phyloP scores from a whole-genome alignment of 1,140 invertebrate species.

The Antheraea pernyi region DNA sequence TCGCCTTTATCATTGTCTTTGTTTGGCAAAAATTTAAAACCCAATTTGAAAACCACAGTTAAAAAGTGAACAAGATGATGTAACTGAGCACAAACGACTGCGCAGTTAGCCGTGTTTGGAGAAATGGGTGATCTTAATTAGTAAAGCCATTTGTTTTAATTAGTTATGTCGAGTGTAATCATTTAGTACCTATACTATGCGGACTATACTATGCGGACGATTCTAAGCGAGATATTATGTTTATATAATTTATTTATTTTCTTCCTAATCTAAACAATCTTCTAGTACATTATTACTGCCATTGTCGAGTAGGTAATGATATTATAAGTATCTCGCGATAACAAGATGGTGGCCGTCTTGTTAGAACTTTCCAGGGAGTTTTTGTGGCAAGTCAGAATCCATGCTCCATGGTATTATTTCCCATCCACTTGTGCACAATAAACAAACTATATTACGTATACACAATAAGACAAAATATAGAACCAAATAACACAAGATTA shows the following conservation, averaged over 20 bases:
- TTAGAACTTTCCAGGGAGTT: too few species aligned
- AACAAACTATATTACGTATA: too few species aligned
- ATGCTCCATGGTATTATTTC: too few species aligned
- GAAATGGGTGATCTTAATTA: constrained; percentile 4
- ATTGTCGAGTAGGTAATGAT: too few species aligned
- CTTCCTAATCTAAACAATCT: too few species aligned
- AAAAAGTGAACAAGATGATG: neutral
- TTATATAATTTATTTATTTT: neutral
- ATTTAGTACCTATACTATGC: neutral
- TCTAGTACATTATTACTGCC: too few species aligned
- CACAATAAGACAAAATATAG: too few species aligned
- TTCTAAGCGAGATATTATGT: neutral
- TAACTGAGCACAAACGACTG: neutral
- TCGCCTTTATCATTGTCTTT: neutral
- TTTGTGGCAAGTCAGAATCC: too few species aligned
- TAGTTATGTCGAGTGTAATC: neutral
- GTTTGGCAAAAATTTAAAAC: neutral
- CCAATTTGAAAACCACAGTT: neutral
- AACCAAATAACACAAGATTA: too few species aligned
- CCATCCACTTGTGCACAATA: too few species aligned
- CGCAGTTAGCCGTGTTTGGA: neutral
- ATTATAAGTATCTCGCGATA: too few species aligned
- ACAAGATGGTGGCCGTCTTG: too few species aligned
- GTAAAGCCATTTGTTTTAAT: neutral
- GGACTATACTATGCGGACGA: neutral